These are phyloP conservation scores for Antheraea mylitta DNA, from an alignment of 1,140 invertebrate species.

Conservation along the genomic window DNA sequence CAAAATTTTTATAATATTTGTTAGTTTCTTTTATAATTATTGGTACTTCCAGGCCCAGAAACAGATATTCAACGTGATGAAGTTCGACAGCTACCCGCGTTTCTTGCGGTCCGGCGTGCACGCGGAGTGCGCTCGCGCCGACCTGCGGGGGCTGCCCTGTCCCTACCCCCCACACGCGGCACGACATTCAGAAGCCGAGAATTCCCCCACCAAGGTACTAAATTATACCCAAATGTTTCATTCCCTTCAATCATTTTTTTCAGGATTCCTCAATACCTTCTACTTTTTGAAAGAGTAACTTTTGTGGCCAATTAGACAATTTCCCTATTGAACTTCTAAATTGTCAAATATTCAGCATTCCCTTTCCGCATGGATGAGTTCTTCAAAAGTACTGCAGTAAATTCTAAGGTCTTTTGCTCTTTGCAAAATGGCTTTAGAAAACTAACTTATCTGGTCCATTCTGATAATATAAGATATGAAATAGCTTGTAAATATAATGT, in stretches of 20 bases:
- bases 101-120: slow-evolving; percentile 96
- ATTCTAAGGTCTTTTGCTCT: no score
- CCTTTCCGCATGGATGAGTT: no score
- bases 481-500: no score
- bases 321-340: no score
- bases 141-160: slow-evolving; percentile 75
- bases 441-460: no score
- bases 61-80: slow-evolving; percentile 98
- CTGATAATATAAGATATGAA: no score
- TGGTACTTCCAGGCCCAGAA: slow-evolving; percentile 84
- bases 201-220: neutral
- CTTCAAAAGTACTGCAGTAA: no score
- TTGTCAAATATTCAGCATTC: no score
- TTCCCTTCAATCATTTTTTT: neutral
- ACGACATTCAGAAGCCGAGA: neutral
- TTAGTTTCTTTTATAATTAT: neutral
- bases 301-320: no score
- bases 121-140: slow-evolving; percentile 89
- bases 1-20: neutral
- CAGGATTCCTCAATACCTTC: no score
- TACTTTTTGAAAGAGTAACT: no score
- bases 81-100: slow-evolving; percentile 97
- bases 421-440: no score
- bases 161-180: slow-evolving; percentile 58
- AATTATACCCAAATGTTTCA: neutral